Evolutionary conservation across 2,113 vertebrate species (phyloP), one percentile per base, ranked within the genome.

Genomic region (Pangasianodon gigas): DNA sequence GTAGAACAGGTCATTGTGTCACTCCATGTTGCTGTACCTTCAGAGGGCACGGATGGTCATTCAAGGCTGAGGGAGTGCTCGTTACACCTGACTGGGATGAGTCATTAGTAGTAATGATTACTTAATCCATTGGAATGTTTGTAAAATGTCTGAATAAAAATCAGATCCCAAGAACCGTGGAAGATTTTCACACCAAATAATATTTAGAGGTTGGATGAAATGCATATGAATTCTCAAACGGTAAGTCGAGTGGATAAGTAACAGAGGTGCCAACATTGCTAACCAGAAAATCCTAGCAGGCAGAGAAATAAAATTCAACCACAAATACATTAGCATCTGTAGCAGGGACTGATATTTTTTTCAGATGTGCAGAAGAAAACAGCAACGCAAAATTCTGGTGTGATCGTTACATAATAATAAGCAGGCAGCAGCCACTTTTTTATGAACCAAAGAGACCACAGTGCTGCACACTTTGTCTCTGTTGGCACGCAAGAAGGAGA

Each of bases 1-100:
- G n/a, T 74, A 54, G 29, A 71, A 74, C 85, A 24, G 85, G 65
- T 74, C n/a, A 71, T n/a, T 37, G 46, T 32, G 62, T 65, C 84
- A 85, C 44, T 51, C 46, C 26, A 51, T 14, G 11, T 18, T 71
- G 19, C 44, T 4, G 48, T 51, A 71, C 16, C 46, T 86, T 37
- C 48, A 71, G 29, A 71, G 32, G 29, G 26, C 18, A 54, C 24
- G 18, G 48, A 74, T 9, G 62, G 84, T 29, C 26, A 32, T 54
- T 71, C 37, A 13, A n/a, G n/a, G 65, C 84, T 51, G 84, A 52
- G 29, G n/a, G 84, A 82, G 37, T 19, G 46, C 24, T n/a, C 6
- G 14, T 67, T 46, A 65, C 24, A 85, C 62, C 84, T 69, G 44
- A 85, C 13, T 67, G 29, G 41, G 10, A n/a, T 48, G 44, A 46